Evolutionary conservation across 2,113 vertebrate genomes (phyloP), one percentile per base, ranked within the genome.

Genomic region (Takifugu bimaculatus): DNA sequence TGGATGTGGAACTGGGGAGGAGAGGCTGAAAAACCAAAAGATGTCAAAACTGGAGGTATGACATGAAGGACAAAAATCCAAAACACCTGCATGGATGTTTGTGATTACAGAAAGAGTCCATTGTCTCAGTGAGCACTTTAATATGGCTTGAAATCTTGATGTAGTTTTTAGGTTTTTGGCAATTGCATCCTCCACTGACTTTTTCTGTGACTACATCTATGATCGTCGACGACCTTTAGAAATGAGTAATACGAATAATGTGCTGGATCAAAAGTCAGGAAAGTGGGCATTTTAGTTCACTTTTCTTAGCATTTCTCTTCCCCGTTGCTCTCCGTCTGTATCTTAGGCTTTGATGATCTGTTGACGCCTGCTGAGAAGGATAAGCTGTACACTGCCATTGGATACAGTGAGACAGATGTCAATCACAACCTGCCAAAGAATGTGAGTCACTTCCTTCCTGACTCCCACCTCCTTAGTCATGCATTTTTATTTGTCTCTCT

Each of bases 371-470:
- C 92, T 72, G 97, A 98, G 82, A 99, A 99, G 83, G 44, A 84
- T 76, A 96, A 93, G 86, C 92, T 99, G 67, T 97, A 96, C 91
- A 93, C 94, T 87, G 96, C 97, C 84, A 99, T 99, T 71, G 97
- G 96, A 61, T 99, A 99, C 82, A 98, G 96, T 74, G 97, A 96
- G 77, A 93, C 92, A 2, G 91, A 90, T 60, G 92, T 91, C 60
- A 96, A 99, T 87, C 94, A 92, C 77, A 98, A 96, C 39, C 85
- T 98, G 88, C 97, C 96, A 73, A 98, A 98, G 89, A 80, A 93
- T 60, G 97, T 98, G 88, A 91, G 94, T 82, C 12, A 13, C 45
- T 59, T 49, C 39, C 54, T 14, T 6, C 9, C 53, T 39, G n/a
- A 50, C 56, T 50, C 26, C 26, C 26, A 25, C 44, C 43, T 49